Base-by-base conservation (phyloP, 2,888 invertebrate species). In the Smittia aterrima region DNA sequence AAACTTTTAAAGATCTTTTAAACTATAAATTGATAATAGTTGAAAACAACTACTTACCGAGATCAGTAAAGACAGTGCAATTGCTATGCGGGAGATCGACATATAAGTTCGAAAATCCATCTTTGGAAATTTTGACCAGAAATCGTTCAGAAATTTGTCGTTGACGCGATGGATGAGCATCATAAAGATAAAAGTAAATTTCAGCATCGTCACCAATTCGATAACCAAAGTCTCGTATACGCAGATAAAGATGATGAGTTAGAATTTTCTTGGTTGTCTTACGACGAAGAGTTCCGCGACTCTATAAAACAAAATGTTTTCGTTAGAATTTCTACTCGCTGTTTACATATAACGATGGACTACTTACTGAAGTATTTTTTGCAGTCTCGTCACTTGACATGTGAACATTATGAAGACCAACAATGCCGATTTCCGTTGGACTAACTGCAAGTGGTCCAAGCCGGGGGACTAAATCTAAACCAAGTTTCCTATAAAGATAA, bases 201-300 rank as follows among this genome's bases (percentile, higher is more conserved):
- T 96, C 95, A 0, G 93, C 92, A 80, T 95, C 95, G 82, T 96
- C 95, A 0, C 93, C 92, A 1, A 95, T 90, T 70, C 92, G 91
- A 81, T 92, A 92, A 0, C 93, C 93, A 80, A 95, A 95, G 82
- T 94, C 93, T 16, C 93, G 85, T 90, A 94, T 91, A 79, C 92
- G 92, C 82, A 95, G 91, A 83, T 93, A 90, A 32, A 96, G 85
- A 82, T 96, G 92, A 81, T 92, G 91, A 0, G 90, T 90, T 41
- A 89, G 83, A 58, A 82, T 80, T 77, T 83, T 82, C 16, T 82
- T 80, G 53, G 79, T 79, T 1, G 80, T 78, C 77, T 82, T 83
- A 1, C 81, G 78, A 1, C 83, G 79, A 40, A 83, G 75, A 0
- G 83, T 83, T n/a, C 83, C 83, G 1, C 83, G 82, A 77, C 82